Base-by-base conservation (phyloP, 1,140 invertebrate species). In the Nomia melanderi region DNA sequence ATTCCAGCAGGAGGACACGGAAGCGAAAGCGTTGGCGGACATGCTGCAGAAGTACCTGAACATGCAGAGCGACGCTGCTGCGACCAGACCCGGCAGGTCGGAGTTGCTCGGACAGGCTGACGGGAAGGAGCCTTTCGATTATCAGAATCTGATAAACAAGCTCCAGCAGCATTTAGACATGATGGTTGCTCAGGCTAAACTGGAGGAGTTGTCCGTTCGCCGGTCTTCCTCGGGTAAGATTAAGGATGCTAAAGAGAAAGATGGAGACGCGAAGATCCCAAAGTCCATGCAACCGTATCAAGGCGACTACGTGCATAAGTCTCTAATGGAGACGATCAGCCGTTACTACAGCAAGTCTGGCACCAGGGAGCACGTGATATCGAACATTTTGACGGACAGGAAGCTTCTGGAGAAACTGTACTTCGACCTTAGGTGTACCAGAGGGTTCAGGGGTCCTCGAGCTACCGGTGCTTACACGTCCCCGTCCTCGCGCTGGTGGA, bases 321-420 rank as follows among this genome's bases (percentile, higher is more conserved):
- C 93, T 14, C 77, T 96, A 7, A 85, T 95, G 50, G 95, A 96
- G 66, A 95, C 94, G 0, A 88, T 96, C 0, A 93, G 94, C 65
- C 92, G 95, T 54, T 95, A 96, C 84, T 96, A 95, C 84, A 92
- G 93, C 71, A 94, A 94, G 56, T 94, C 94, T 5, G 91, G 93
- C 0, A 95, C 94, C 77, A 92, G 94, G 64, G 93, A 96, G 76
- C 94, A 94, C 88, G 93, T 95, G 14, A 94, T 96, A 82, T 95
- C 95, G 66, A 95, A 96, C 85, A 92, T 96, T 29, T 88, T 96
- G 44, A 96, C 95, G 4, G 95, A 96, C 88, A 93, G 95, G 66
- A 96, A 95, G 86, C 91, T 95, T 1, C 90, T 96, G 66, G 95
- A 96, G 88, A 95, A 94, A 83, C 89, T 96, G 2, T 96, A 96